A percentile compares a stretch with the other conserved stretches of the same genome.
These are phyloP conservation scores for Bambusicola thoracicus DNA, from an alignment of 2,113 vertebrate genomes.

Conservation along the genomic window DNA sequence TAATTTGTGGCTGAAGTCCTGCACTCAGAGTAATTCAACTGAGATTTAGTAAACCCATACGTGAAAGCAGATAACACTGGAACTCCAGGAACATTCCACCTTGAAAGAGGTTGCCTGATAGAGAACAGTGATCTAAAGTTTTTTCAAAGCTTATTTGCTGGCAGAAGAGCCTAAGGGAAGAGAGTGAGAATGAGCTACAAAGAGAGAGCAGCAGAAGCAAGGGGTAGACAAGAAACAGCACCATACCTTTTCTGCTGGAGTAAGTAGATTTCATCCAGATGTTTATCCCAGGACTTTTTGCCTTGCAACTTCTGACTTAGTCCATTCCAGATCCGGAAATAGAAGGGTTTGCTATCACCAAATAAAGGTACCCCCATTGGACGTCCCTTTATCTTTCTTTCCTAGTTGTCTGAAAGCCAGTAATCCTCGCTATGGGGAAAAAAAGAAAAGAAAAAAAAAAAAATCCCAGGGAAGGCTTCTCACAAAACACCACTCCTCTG, in stretches of 20 bases:
- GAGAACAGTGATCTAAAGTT: slow-evolving; percentile 26
- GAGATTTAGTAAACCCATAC: not conserved
- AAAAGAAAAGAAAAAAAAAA: too few species aligned
- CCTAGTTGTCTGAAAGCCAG: not conserved
- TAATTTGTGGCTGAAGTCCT: not conserved
- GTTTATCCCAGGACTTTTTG: slow-evolving; percentile 62
- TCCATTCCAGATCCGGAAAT: slow-evolving; percentile 68
- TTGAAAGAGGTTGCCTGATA: slow-evolving; percentile 58
- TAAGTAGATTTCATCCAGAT: slow-evolving; percentile 72
- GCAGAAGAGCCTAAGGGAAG: slow-evolving; percentile 25
- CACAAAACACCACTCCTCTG: not conserved
- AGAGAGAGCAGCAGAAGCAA: not conserved
- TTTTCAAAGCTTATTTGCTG: slow-evolving; percentile 58
- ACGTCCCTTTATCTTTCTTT: not conserved
- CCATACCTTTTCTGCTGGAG: slow-evolving; percentile 79
- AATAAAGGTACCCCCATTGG: slow-evolving; percentile 75
- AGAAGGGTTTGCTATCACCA: slow-evolving; percentile 46
- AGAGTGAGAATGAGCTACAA: not conserved
- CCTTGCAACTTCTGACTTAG: slow-evolving; percentile 50
- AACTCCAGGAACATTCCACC: slow-evolving; percentile 59
- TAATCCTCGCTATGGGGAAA: not conserved
- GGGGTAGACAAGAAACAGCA: not conserved
- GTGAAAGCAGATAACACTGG: slow-evolving; percentile 51
- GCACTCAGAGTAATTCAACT: not conserved
- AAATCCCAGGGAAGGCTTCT: not conserved